Percentiles rank a stretch among this genome's conserved stretches.
phyloP scores from a whole-genome alignment of 2,113 vertebrate species.

The Marmota flaviventris region DNA sequence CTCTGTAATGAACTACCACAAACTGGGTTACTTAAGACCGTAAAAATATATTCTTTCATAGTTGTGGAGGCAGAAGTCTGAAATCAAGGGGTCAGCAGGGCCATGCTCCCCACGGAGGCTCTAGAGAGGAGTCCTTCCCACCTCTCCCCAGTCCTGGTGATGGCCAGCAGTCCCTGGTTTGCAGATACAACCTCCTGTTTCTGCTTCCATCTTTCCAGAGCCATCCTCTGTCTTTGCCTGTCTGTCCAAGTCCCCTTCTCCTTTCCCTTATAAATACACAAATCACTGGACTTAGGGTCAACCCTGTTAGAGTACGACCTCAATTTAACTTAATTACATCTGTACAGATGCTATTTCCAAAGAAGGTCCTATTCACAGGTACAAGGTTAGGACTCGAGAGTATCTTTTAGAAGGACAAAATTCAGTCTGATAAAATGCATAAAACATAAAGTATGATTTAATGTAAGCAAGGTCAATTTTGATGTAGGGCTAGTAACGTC shows the following conservation, averaged over 20 bases:
- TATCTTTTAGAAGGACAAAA: background rate
- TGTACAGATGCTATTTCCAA: background rate
- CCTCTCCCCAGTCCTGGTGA: background rate
- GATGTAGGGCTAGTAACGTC: background rate
- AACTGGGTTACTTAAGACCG: background rate
- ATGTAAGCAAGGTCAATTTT: background rate
- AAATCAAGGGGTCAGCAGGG: background rate
- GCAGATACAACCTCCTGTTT: background rate
- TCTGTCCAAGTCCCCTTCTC: background rate
- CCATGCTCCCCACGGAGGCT: background rate
- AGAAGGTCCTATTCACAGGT: background rate
- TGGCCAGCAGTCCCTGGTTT: background rate
- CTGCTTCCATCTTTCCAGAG: background rate
- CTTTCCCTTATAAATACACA: background rate
- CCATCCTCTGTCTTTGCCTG: background rate
- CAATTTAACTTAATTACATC: background rate
- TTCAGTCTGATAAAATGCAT: background rate
- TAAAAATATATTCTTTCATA: background rate
- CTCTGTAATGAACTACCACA: background rate
- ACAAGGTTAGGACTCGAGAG: background rate
- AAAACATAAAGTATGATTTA: constrained; percentile 16
- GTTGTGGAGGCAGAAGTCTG: background rate
- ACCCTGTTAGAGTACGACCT: background rate
- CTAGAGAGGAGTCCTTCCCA: too few species aligned
- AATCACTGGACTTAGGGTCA: background rate